These are phyloP conservation scores for Luehdorfia chinensis DNA, from an alignment of 1,140 invertebrate species.

Conservation along the genomic window DNA sequence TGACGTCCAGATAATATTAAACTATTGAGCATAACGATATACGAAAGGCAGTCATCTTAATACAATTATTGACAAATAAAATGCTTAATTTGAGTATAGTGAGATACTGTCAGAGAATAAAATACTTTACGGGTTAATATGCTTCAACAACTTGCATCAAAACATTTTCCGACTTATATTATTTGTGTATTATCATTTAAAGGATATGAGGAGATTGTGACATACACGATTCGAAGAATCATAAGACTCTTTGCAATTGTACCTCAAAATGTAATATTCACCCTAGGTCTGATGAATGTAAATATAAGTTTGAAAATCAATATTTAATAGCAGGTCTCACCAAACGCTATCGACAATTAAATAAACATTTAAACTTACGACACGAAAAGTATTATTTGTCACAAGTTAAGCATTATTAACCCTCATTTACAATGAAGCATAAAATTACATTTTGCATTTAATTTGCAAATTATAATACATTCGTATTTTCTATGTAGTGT, in stretches of 20 bases:
- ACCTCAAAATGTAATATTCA: too few relatives aligned
- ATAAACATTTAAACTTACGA: too few relatives aligned
- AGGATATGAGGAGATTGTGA: too few relatives aligned
- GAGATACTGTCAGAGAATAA: constrained; percentile 49
- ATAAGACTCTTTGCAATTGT: too few relatives aligned
- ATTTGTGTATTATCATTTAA: too few relatives aligned
- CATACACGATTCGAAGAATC: too few relatives aligned
- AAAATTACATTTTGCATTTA: constrained; percentile 20
- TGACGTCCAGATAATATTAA: constrained; percentile 53
- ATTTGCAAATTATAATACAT: constrained; percentile 19
- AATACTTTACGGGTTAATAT: constrained; percentile 26
- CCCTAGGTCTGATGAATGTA: too few relatives aligned
- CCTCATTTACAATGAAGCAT: constrained; percentile 12
- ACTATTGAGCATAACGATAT: constrained; percentile 73
- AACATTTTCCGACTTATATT: too few relatives aligned
- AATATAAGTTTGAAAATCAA: too few relatives aligned
- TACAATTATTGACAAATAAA: constrained; percentile 52
- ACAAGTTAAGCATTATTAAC: not conserved
- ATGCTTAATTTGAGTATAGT: constrained; percentile 70
- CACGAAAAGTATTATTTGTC: too few relatives aligned
- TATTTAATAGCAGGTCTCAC: too few relatives aligned
- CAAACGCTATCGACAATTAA: too few relatives aligned
- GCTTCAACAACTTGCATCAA: constrained; percentile 16
- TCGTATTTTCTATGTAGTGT: constrained; percentile 26
- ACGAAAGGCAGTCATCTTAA: constrained; percentile 70